phyloP scores from a whole-genome alignment of 2,797 vertebrate genomes.

The Enteromius radiatus region DNA sequence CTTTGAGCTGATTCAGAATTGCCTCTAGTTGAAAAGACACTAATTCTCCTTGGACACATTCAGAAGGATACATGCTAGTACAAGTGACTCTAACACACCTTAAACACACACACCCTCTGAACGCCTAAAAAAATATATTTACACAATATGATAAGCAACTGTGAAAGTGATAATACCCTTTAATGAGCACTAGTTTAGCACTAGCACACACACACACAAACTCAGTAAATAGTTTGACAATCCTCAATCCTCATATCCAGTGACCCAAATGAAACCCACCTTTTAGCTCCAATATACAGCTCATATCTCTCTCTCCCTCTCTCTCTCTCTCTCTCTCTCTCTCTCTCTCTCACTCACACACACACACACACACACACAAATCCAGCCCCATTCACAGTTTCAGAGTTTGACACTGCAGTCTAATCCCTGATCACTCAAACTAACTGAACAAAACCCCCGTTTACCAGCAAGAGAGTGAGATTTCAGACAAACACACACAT shows the following conservation, averaged over 20 bases:
- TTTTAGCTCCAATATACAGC: conserved; percentile 35
- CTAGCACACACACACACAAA: too few relatives aligned
- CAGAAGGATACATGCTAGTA: conserved; percentile 1
- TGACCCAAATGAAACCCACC: conserved; percentile 58
- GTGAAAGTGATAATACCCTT: conserved; percentile 17
- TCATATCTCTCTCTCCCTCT: neutral
- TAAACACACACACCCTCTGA: neutral
- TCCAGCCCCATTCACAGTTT: conserved; percentile 12
- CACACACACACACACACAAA: neutral
- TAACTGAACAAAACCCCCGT: neutral
- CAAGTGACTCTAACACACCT: conserved; percentile 24
- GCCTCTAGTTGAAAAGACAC: neutral
- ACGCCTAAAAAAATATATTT: conserved; percentile 34
- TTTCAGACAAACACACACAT: conserved; percentile 7
- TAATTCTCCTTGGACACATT: neutral
- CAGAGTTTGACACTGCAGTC: neutral
- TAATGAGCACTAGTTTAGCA: conserved; percentile 15
- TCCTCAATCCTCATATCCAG: conserved; percentile 46
- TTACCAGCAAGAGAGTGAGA: neutral
- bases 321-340: neutral
- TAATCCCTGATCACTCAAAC: conserved; percentile 33
- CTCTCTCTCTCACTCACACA: too few relatives aligned
- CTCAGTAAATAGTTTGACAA: conserved; percentile 42
- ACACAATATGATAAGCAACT: neutral
- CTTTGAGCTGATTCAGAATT: neutral